Evolutionary conservation across 2,888 invertebrate genomes (phyloP).

Genomic region (Acleris literana): DNA sequence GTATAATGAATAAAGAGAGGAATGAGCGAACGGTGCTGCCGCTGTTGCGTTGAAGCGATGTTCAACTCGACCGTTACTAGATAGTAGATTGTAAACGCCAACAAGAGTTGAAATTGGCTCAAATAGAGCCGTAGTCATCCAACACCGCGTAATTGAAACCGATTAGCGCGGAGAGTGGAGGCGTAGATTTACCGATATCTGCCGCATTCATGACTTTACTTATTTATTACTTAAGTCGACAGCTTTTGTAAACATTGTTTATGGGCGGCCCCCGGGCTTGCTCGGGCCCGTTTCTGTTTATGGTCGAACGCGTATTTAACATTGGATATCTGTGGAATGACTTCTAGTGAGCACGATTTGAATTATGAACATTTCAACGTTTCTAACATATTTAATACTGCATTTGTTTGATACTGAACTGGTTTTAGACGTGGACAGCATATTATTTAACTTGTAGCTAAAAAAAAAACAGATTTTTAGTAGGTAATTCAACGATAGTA

Average conservation of each 20-base stretch:
- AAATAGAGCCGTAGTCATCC: conserved; percentile 37
- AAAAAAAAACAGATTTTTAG: too few relatives aligned
- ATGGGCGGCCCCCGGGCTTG: conserved; percentile 33
- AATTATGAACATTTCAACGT: conserved; percentile 17
- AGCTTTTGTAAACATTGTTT: conserved; percentile 38
- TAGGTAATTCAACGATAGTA: too few relatives aligned
- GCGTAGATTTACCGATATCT: conserved; percentile 39
- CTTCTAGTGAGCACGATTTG: conserved; percentile 25
- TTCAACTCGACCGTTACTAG: conserved; percentile 6
- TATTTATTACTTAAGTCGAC: conserved; percentile 38
- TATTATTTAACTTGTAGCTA: too few relatives aligned
- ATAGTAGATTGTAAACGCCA: conserved; percentile 21
- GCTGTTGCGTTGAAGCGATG: not conserved
- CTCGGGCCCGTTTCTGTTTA: conserved; percentile 26
- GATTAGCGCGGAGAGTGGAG: conserved; percentile 42
- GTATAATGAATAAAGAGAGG: not conserved
- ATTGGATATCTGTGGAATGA: conserved; percentile 23
- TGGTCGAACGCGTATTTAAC: conserved; percentile 30
- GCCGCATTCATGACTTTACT: conserved; percentile 35
- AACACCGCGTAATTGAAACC: conserved; percentile 43
- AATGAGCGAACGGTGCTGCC: not conserved
- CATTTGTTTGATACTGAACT: not conserved
- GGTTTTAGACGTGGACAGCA: too few relatives aligned
- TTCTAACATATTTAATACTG: not conserved
- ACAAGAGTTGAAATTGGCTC: conserved; percentile 28